These are phyloP conservation scores for Phrynocephalus forsythii DNA, from an alignment of 2,797 vertebrate genomes.

Conservation along the genomic window DNA sequence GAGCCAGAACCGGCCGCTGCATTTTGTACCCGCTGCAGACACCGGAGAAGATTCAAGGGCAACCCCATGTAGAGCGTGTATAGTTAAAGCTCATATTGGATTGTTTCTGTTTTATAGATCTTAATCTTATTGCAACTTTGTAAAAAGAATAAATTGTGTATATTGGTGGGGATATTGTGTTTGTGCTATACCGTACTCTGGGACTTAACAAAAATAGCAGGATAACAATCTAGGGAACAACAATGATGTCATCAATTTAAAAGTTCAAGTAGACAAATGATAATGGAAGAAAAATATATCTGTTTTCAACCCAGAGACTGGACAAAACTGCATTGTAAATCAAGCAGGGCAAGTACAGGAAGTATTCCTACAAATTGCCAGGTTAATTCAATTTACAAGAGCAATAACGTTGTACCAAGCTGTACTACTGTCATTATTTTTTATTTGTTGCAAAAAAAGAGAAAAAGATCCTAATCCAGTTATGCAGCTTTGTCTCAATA, in stretches of 20 bases:
- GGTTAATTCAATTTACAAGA: slow-evolving; percentile 30
- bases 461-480: slow-evolving; percentile 4
- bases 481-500: neutral
- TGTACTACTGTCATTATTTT: slow-evolving; percentile 10
- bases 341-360: neutral
- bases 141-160: neutral
- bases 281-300: slow-evolving; percentile 22
- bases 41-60: too few relatives aligned
- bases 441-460: neutral
- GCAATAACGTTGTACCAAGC: slow-evolving; percentile 30
- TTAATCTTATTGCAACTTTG: neutral
- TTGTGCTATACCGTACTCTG: too few relatives aligned
- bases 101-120: neutral
- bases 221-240: slow-evolving; percentile 20
- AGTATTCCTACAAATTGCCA: slow-evolving; percentile 1
- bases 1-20: too few relatives aligned
- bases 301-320: slow-evolving; percentile 1
- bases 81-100: neutral
- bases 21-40: too few relatives aligned
- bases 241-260: neutral
- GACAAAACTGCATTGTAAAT: slow-evolving; percentile 20
- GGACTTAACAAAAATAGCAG: neutral
- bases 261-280: neutral
- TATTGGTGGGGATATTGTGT: neutral
- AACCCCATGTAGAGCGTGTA: too few relatives aligned